Conservation (phyloP, 2,113 vertebrate species). For the Brevimyrus niger region DNA sequence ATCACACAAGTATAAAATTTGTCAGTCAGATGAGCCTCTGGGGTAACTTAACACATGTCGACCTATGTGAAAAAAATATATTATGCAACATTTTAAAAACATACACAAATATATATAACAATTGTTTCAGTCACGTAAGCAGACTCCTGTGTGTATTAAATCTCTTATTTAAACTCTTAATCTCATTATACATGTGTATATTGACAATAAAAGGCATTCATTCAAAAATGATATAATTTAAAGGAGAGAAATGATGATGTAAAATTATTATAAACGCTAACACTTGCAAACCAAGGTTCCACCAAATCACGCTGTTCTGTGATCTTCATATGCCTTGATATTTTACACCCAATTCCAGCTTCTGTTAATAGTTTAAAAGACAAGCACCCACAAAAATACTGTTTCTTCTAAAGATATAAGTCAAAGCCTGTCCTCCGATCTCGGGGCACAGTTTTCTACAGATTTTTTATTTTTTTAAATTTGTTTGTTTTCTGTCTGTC, state of each 20-base stretch:
- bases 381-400: not conserved
- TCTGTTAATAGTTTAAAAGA: not conserved
- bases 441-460: not conserved
- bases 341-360: not conserved
- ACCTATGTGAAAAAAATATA: not conserved
- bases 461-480: not conserved
- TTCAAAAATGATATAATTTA: not conserved
- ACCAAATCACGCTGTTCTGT: not conserved
- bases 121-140: not conserved
- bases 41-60: constrained; percentile 4
- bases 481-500: not conserved
- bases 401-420: not conserved
- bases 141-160: not conserved
- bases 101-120: not conserved
- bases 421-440: not conserved
- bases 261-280: not conserved
- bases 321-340: not conserved
- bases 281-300: not conserved
- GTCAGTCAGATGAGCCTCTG: not conserved
- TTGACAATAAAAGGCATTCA: too few species aligned
- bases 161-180: too few species aligned
- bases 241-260: not conserved
- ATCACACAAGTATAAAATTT: constrained; percentile 6
- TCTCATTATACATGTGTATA: too few species aligned
- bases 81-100: not conserved